phyloP scores from a whole-genome alignment of 1,140 invertebrate species.

The Lanistes nyassanus region DNA sequence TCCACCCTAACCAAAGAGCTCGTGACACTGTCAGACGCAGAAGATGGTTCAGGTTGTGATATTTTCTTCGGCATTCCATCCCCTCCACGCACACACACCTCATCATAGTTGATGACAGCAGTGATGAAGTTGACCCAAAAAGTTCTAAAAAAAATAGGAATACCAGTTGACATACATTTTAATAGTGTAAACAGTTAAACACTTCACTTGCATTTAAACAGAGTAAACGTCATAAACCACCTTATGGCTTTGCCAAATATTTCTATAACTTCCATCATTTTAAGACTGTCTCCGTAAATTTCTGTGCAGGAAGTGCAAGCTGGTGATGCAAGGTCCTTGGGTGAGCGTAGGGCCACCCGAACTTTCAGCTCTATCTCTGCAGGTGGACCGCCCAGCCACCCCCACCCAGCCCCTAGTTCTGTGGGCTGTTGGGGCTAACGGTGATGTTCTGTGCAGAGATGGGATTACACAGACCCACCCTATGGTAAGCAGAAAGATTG shows the following conservation, averaged over 20 bases:
- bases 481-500: conserved; percentile 70
- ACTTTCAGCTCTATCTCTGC: conserved; percentile 82
- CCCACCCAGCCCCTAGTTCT: conserved; percentile 70
- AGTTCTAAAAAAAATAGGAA: too few species aligned
- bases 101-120: too few species aligned
- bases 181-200: too few species aligned
- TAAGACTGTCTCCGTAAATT: too few species aligned
- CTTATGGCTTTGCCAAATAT: too few species aligned
- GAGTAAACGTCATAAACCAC: too few species aligned
- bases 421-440: conserved; percentile 85
- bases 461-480: conserved; percentile 79
- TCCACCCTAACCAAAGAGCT: conserved; percentile 85
- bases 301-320: conserved; percentile 76
- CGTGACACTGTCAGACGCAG: conserved; percentile 88
- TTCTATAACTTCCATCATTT: too few species aligned
- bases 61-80: neutral
- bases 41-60: conserved; percentile 75
- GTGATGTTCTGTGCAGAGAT: conserved; percentile 82
- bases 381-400: conserved; percentile 74
- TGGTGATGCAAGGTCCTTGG: conserved; percentile 89
- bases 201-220: too few species aligned
- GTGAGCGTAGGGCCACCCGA: conserved; percentile 84
- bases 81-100: too few species aligned
- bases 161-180: too few species aligned
- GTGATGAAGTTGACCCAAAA: too few species aligned